Base-by-base conservation (phyloP, 2,113 vertebrate genomes). In the Salminus brasiliensis region DNA sequence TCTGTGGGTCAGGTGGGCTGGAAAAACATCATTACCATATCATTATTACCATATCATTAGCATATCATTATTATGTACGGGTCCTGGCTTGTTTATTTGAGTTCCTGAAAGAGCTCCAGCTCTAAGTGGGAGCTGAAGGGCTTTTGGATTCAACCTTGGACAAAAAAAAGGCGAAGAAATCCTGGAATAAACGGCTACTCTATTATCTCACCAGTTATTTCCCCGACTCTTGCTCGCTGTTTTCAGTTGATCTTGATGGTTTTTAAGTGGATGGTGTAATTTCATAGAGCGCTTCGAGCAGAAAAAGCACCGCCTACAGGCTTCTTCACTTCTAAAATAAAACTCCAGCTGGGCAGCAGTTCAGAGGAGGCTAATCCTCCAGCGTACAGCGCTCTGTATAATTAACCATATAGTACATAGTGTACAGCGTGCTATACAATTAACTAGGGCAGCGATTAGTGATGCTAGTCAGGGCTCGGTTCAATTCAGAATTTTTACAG, bases 31-130 rank as follows among this genome's bases (percentile, higher is more conserved):
- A 71, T 83, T 74, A 71, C 55, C 72, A 79, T 79, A 53, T 59
- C 68, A 67, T 80, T 76, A 80, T 83, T 66, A 60, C 30, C 69
- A 73, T 79, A 75, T 75, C 36, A 79, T 83, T 74, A 76, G 72
- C 73, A 83, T 83, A 79, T 72, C 67, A n/a, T 67, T 80, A 76
- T 74, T 43, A 30, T 70, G 45, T 34, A 29, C 81, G 34, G 45
- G 67, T 34, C 72, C 39, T 59, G 71, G 53, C 67, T 68, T 65
- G 66, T 76, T 81, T 71, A 71, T 81, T 71, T 57, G 10, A 30
- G 66, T 52, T 79, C 65, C 59, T 76, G 63, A 6, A 25, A 70
- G 72, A 69, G 5, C 70, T 27, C 25, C 7, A 55, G 34, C 13
- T n/a, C 34, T 60, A 27, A 23, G 55, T 60, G 29, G 60, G 60